phyloP scores from a whole-genome alignment of 2,888 invertebrate species.

The Drosophila nr. fundita region DNA sequence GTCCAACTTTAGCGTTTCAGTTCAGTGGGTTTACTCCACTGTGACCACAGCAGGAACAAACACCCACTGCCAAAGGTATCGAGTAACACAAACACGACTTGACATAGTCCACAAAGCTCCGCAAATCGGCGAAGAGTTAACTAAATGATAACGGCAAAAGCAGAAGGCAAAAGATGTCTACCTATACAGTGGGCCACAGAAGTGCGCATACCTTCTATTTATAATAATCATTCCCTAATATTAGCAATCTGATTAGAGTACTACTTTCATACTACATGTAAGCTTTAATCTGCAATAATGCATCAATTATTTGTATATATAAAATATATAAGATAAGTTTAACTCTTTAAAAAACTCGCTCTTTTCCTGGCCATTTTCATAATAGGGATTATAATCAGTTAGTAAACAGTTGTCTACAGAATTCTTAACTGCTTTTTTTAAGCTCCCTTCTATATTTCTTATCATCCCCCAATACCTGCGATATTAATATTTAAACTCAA shows the following conservation, averaged over 20 bases:
- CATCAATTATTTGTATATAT: too few relatives aligned
- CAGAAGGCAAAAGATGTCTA: constrained; percentile 17
- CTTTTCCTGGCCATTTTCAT: background rate
- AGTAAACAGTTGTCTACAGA: background rate
- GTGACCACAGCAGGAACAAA: constrained; percentile 5
- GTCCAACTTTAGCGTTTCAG: constrained; percentile 15
- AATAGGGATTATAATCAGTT: background rate
- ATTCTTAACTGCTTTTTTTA: background rate
- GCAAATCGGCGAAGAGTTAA: constrained; percentile 1
- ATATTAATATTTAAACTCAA: constrained; percentile 16
- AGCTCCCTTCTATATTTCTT: background rate
- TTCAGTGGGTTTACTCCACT: constrained; percentile 23
- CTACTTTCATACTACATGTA: too few relatives aligned
- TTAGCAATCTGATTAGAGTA: too few relatives aligned
- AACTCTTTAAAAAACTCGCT: background rate
- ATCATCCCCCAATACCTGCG: background rate
- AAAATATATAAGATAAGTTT: too few relatives aligned
- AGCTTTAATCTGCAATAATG: too few relatives aligned
- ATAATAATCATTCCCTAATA: too few relatives aligned
- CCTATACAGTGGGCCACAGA: constrained; percentile 37
- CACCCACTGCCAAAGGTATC: constrained; percentile 55
- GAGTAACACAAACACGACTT: constrained; percentile 45
- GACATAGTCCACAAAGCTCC: constrained; percentile 27
- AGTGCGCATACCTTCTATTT: background rate
- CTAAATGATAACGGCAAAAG: constrained; percentile 47